Evolutionary conservation across 2,797 vertebrate genomes (phyloP).

Genomic region (Sebastes iracundus): DNA sequence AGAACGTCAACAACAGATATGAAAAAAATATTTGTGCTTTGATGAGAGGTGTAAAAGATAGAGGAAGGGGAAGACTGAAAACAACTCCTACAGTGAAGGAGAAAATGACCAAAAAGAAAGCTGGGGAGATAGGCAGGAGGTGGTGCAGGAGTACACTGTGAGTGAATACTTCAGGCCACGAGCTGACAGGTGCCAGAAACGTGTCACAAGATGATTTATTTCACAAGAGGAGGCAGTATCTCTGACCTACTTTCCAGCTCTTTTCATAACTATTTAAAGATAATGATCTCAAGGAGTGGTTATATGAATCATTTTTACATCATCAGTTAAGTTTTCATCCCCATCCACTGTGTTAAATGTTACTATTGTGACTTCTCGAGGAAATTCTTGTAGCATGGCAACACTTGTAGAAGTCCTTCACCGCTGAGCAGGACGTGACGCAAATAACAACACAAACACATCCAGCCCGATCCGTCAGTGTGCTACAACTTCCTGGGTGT

Average conservation of each 20-base stretch:
- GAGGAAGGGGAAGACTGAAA: neutral
- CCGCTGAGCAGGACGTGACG: conserved; percentile 7
- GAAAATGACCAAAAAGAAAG: neutral
- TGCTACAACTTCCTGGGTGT: neutral
- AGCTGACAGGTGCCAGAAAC: conserved; percentile 28
- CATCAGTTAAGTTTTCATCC: neutral
- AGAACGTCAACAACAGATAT: neutral
- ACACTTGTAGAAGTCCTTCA: conserved; percentile 17
- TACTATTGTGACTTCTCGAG: neutral
- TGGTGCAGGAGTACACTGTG: neutral
- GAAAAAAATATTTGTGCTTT: neutral
- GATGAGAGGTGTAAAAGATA: neutral
- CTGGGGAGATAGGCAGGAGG: neutral
- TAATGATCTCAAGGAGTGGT: neutral
- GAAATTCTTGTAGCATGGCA: conserved; percentile 2
- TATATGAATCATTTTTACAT: neutral
- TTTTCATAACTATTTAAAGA: conserved; percentile 9
- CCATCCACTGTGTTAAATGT: neutral
- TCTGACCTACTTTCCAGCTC: neutral
- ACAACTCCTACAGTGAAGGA: neutral
- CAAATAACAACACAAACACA: conserved; percentile 29
- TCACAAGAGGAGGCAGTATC: neutral
- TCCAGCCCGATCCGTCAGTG: neutral
- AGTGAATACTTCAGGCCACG: conserved; percentile 10
- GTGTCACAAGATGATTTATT: conserved; percentile 21